phyloP scores from a whole-genome alignment of 2,797 vertebrate species.

The Phylloscopus collybita region DNA sequence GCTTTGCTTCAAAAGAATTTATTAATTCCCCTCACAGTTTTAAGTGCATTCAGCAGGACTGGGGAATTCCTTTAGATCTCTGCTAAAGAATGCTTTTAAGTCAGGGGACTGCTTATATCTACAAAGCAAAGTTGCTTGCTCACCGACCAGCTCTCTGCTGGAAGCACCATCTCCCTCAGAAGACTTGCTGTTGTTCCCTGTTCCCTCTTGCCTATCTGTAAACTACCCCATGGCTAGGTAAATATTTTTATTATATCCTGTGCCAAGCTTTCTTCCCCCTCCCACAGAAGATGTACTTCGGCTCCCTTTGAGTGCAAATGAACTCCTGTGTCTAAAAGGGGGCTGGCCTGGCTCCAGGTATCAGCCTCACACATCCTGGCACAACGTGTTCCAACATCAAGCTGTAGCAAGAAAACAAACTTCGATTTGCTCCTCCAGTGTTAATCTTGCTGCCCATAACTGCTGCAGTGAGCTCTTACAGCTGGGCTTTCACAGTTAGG shows the following conservation, averaged over 20 bases:
- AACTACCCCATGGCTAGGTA: conserved; percentile 52
- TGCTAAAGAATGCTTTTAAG: conserved; percentile 58
- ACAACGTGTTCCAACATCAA: conserved; percentile 7
- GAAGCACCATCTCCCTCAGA: conserved; percentile 32
- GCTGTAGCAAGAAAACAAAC: conserved; percentile 2
- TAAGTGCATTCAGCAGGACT: conserved; percentile 13
- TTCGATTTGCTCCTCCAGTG: background rate
- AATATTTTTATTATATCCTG: conserved; percentile 47
- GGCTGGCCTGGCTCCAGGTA: background rate
- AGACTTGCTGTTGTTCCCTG: conserved; percentile 2
- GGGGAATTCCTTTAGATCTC: conserved; percentile 62
- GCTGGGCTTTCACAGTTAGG: background rate
- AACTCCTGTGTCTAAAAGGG: background rate
- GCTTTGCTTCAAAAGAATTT: conserved; percentile 34
- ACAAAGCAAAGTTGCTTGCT: conserved; percentile 52
- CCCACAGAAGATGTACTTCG: background rate
- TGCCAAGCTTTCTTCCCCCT: conserved; percentile 45
- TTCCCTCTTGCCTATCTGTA: conserved; percentile 42
- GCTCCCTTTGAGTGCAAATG: background rate
- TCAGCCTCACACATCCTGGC: conserved; percentile 4
- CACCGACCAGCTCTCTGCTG: conserved; percentile 17
- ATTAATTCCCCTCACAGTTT: conserved; percentile 21
- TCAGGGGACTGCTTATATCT: background rate
- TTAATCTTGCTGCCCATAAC: background rate
- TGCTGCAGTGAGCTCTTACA: background rate